Percentiles rank a stretch among this genome's conserved stretches.
phyloP scores from a whole-genome alignment of 2,113 vertebrate species.

The Phrynosoma platyrhinos region DNA sequence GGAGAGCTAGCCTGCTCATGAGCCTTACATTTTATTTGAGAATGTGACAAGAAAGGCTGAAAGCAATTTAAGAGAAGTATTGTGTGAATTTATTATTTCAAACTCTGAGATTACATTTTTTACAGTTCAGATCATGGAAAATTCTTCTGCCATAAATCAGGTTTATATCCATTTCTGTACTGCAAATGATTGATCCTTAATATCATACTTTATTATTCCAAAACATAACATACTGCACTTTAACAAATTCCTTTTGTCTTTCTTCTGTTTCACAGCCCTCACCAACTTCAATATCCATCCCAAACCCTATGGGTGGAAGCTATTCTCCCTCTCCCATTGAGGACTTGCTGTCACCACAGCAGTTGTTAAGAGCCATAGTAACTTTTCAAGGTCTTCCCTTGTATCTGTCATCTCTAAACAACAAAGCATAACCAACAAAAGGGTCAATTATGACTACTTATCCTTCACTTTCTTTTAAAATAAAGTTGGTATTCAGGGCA shows the following conservation, averaged over 20 bases:
- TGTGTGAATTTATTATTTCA: background rate
- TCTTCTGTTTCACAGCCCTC: background rate
- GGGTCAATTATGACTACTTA: background rate
- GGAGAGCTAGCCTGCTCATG: background rate
- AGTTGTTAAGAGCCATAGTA: background rate
- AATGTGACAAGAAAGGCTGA: no score
- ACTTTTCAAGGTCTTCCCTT: background rate
- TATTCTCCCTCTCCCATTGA: background rate
- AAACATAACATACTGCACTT: background rate
- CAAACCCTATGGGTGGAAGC: background rate
- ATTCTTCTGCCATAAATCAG: conserved; percentile 4
- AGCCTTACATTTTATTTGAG: background rate
- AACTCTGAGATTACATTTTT: background rate
- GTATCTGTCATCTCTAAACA: background rate
- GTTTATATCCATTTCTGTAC: no score
- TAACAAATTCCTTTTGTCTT: background rate
- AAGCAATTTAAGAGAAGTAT: background rate
- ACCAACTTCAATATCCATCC: background rate
- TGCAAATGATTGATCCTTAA: background rate
- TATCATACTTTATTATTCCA: background rate
- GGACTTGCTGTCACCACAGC: background rate
- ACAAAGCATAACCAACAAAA: background rate
- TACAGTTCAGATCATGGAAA: conserved; percentile 39
- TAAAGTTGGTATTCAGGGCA: background rate
- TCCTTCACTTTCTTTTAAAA: background rate